Evolutionary conservation across 2,113 vertebrate species (phyloP).

Genomic region (Dunckerocampus dactyliophorus): DNA sequence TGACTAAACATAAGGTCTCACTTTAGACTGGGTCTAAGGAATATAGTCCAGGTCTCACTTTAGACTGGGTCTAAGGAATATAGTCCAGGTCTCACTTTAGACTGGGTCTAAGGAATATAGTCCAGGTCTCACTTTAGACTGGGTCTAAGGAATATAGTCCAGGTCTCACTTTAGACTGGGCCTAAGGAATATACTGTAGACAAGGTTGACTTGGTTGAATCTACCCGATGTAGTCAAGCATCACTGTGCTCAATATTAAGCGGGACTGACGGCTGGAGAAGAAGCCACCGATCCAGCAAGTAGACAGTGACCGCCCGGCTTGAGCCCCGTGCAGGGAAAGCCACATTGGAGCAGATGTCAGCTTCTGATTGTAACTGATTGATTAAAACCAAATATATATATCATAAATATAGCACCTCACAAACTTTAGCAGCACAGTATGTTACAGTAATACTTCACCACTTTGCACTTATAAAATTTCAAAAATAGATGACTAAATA

Average conservation of each 20-base stretch:
- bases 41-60: not conserved
- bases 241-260: not conserved
- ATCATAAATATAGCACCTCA: too few relatives aligned
- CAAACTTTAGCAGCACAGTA: too few relatives aligned
- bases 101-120: not conserved
- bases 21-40: not conserved
- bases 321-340: too few relatives aligned
- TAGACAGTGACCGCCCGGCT: not conserved
- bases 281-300: not conserved
- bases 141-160: not conserved
- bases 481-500: too few relatives aligned
- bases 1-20: not conserved
- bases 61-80: not conserved
- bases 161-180: not conserved
- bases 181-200: not conserved
- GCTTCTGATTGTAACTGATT: too few relatives aligned
- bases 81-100: not conserved
- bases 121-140: not conserved
- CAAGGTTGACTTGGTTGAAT: too few relatives aligned
- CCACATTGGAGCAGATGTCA: not conserved
- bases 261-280: not conserved
- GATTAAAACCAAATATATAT: too few relatives aligned
- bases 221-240: too few relatives aligned
- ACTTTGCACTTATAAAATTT: too few relatives aligned
- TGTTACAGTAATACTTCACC: too few relatives aligned